Evolutionary conservation across 2,888 invertebrate species (phyloP).

Genomic region (Baronia brevicornis): DNA sequence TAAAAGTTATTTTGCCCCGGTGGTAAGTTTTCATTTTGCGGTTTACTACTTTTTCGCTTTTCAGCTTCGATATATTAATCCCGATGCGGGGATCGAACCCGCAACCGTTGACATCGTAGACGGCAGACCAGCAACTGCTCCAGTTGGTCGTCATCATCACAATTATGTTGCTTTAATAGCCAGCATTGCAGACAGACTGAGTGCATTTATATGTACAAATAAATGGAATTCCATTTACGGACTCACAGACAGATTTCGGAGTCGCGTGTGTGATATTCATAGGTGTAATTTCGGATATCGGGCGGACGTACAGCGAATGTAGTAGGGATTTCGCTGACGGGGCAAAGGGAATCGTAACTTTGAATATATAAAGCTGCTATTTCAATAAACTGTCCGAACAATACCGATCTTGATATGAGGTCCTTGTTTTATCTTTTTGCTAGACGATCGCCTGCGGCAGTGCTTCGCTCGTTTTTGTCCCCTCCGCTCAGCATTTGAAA

Average conservation of each 20-base stretch:
- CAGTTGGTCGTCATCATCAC: too few species aligned
- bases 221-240: conserved; percentile 8
- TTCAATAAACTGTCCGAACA: not conserved
- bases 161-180: too few species aligned
- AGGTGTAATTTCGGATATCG: conserved; percentile 12
- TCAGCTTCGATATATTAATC: too few species aligned
- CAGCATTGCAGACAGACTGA: conserved; percentile 2
- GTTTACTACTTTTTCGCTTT: too few species aligned
- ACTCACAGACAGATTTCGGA: conserved; percentile 1
- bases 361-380: not conserved
- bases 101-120: too few species aligned
- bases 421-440: conserved; percentile 9
- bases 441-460: conserved; percentile 5
- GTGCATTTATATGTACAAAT: conserved; percentile 10
- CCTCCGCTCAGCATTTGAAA: not conserved
- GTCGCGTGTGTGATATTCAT: conserved; percentile 9
- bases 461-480: conserved; percentile 2
- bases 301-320: conserved; percentile 6
- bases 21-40: too few species aligned
- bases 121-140: too few species aligned
- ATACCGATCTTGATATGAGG: conserved; percentile 10
- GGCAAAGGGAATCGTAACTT: not conserved
- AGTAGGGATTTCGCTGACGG: not conserved
- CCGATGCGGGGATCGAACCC: too few species aligned
- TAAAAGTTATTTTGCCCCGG: too few species aligned